A percentile compares a stretch with the other conserved stretches of the same genome.
phyloP scores from a whole-genome alignment of 30 jellyfish, hydroid and myxozoan species.

The Hydractinia echinata region DNA sequence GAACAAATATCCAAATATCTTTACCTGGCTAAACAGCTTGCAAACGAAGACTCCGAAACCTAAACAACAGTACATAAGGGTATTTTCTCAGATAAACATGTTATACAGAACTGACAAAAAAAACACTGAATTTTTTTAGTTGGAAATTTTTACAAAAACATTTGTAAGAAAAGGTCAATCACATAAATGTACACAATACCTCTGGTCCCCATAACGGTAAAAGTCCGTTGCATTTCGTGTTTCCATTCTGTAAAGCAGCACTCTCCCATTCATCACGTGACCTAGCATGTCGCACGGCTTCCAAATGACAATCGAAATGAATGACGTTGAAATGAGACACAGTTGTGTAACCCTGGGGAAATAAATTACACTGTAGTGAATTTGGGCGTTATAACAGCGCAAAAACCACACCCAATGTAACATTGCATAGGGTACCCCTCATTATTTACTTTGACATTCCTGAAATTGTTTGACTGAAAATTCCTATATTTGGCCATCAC shows the following conservation, averaged over 20 bases:
- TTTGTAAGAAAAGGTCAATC: no score
- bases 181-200: slow-evolving; percentile 29
- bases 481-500: no score
- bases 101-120: no score
- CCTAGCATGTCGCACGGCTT: slow-evolving; percentile 98
- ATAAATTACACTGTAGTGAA: not conserved
- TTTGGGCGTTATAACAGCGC: not conserved
- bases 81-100: no score
- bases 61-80: slow-evolving; percentile 7
- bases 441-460: no score
- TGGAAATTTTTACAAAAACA: no score
- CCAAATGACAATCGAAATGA: slow-evolving; percentile 95
- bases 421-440: no score
- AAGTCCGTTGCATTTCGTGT: slow-evolving; percentile 89
- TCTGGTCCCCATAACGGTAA: slow-evolving; percentile 98
- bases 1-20: not conserved
- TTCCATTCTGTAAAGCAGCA: slow-evolving; percentile 92
- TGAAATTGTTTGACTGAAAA: no score
- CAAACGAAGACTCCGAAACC: slow-evolving; percentile 95
- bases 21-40: slow-evolving; percentile 89
- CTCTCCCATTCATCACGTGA: slow-evolving; percentile 99
- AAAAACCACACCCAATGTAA: no score
- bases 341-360: slow-evolving; percentile 80
- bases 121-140: no score
- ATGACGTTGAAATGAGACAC: slow-evolving; percentile 94